Conservation (phyloP, 1,140 invertebrate species). For the Mizuhopecten yessoensis region DNA sequence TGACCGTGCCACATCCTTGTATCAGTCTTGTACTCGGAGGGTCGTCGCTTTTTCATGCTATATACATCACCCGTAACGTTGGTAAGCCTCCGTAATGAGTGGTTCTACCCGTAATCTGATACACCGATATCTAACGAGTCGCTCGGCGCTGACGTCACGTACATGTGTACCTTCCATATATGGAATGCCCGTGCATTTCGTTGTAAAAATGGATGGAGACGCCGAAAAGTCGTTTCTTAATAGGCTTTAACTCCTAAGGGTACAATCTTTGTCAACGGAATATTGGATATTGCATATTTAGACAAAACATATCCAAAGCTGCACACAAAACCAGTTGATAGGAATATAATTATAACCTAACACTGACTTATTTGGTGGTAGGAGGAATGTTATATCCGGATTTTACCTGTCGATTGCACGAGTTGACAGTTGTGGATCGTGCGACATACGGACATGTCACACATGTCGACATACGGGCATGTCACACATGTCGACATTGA, state of each 20-base stretch:
- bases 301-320: neutral
- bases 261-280: neutral
- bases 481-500: too few species aligned
- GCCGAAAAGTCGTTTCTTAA: neutral
- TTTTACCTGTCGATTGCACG: too few species aligned
- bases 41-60: conserved; percentile 15
- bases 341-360: too few species aligned
- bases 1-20: neutral
- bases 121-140: neutral
- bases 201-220: neutral
- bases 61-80: neutral
- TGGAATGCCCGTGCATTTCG: neutral
- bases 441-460: too few species aligned
- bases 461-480: too few species aligned
- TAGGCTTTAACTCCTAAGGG: neutral
- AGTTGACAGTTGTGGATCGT: neutral
- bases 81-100: neutral
- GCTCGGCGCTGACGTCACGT: neutral
- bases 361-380: too few species aligned
- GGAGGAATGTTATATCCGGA: too few species aligned
- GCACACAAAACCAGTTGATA: too few species aligned
- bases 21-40: neutral
- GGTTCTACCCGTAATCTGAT: neutral
- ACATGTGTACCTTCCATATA: neutral
- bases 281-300: neutral